Evolutionary conservation across 1,140 invertebrate species (phyloP).

Genomic region (Scaptomyza hsui): DNA sequence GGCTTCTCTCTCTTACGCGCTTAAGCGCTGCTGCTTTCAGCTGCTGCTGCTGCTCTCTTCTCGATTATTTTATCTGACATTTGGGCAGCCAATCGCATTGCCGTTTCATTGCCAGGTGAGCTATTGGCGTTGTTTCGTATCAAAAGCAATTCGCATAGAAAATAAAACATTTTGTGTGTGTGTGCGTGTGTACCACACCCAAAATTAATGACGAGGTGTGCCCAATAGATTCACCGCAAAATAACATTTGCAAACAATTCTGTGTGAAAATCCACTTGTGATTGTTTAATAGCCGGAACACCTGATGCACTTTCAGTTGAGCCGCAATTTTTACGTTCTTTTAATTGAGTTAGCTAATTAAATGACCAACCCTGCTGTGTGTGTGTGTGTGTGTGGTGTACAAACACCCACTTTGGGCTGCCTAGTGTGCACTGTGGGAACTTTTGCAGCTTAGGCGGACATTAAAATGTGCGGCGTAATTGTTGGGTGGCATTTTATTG

Average conservation of each 20-base stretch:
- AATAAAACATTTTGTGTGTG: neutral
- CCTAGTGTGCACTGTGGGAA: conserved; percentile 62
- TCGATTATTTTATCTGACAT: conserved; percentile 72
- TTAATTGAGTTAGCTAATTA: conserved; percentile 81
- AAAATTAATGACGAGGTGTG: conserved; percentile 25
- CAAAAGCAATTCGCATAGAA: conserved; percentile 46
- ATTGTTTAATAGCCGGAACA: conserved; percentile 62
- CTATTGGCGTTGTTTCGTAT: conserved; percentile 53
- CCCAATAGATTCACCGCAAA: conserved; percentile 7
- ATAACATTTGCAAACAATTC: neutral
- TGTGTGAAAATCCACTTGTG: neutral
- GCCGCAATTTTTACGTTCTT: conserved; percentile 72
- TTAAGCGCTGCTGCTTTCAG: neutral
- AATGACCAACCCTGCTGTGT: conserved; percentile 48
- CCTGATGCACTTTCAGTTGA: conserved; percentile 52
- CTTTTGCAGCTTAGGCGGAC: conserved; percentile 63
- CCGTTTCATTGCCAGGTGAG: conserved; percentile 77
- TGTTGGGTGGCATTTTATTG: conserved; percentile 78
- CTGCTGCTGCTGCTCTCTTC: conserved; percentile 32
- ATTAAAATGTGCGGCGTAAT: conserved; percentile 72
- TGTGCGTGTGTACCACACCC: conserved; percentile 15
- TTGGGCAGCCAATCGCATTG: conserved; percentile 68
- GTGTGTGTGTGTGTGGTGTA: neutral
- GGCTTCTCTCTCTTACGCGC: conserved; percentile 6
- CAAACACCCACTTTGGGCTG: conserved; percentile 19